Base-by-base conservation (phyloP, 2,888 invertebrate species). In the Rotaria macrura region DNA sequence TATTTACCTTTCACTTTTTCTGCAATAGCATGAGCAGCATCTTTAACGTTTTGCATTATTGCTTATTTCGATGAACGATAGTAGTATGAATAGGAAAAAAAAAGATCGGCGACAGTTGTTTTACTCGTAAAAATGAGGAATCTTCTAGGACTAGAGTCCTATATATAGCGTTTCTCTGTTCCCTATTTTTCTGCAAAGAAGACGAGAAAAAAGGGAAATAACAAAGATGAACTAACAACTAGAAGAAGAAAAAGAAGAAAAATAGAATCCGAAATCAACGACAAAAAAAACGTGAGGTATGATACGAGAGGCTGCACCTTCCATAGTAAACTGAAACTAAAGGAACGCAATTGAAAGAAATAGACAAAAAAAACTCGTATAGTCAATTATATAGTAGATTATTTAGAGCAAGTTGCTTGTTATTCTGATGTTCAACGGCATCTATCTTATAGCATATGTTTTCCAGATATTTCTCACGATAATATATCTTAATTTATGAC, bases 1-100 rank as follows among this genome's bases (percentile, higher is more conserved):
- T n/a, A n/a, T n/a, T n/a, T n/a, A 65, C 65, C 65, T 79, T 79
- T 79, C 3, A 43, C 79, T 79, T 79, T 79, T 40, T 79, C 79
- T 79, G 25, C 25, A n/a, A 23, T 23, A n/a, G 79, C 79, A n/a
- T 40, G 38, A 14, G 43, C 79, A 4, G 79, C 79, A 7, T 79
- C 43, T 43, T 79, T 79, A 43, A 43, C 23, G 40, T 79, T 79
- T 79, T 79, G 34, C 65, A 65, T 65, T 34, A 34, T 65, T 29
- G 12, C 29, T 65, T 49, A 49, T 34, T 65, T 34, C 4, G 6
- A 17, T 65, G 4, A 29, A 34, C 17, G 14, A 65, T 34, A 34
- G 65, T 65, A 65, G 1, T 65, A 38, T 34, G 65, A 65, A 65
- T 14, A 34, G 20, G 34, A 29, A 65, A 23, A n/a, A n/a, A 23